phyloP scores from a whole-genome alignment of 2,113 vertebrate species.

The Anguilla japonica region DNA sequence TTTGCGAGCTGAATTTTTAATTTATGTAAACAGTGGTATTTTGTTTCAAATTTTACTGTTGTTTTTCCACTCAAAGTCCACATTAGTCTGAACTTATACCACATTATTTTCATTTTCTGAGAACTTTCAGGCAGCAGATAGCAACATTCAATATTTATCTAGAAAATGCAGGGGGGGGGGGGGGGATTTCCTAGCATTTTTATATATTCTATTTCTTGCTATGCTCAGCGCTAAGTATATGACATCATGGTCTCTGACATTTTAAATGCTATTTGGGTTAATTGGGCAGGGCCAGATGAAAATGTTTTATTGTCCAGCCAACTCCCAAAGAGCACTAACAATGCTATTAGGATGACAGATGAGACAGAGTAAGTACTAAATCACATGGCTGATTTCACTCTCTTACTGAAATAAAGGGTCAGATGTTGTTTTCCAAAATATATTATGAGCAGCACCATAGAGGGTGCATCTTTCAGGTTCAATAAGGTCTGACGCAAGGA shows the following conservation, averaged over 20 bases:
- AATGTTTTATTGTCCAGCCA: background rate
- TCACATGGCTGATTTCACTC: background rate
- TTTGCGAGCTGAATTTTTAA: too few species aligned
- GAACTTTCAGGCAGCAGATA: background rate
- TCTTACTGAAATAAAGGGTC: background rate
- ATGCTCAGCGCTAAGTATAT: background rate
- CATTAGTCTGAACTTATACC: too few species aligned
- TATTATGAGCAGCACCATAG: background rate
- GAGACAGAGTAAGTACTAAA: conserved; percentile 8
- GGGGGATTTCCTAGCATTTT: background rate
- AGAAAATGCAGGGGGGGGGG: background rate
- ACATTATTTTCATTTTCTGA: too few species aligned
- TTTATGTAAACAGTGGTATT: too few species aligned
- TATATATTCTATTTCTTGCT: background rate
- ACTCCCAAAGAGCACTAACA: conserved; percentile 3
- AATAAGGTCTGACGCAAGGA: background rate
- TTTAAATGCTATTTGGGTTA: background rate
- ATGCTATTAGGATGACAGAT: conserved; percentile 10
- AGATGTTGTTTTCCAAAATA: background rate
- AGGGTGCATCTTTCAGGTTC: background rate
- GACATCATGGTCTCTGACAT: background rate
- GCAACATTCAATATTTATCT: background rate
- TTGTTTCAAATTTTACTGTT: too few species aligned
- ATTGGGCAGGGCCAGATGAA: background rate
- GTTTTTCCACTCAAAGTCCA: too few species aligned